Conservation (phyloP, 2,113 vertebrate species). For the Lamprologus ornatipinnis region DNA sequence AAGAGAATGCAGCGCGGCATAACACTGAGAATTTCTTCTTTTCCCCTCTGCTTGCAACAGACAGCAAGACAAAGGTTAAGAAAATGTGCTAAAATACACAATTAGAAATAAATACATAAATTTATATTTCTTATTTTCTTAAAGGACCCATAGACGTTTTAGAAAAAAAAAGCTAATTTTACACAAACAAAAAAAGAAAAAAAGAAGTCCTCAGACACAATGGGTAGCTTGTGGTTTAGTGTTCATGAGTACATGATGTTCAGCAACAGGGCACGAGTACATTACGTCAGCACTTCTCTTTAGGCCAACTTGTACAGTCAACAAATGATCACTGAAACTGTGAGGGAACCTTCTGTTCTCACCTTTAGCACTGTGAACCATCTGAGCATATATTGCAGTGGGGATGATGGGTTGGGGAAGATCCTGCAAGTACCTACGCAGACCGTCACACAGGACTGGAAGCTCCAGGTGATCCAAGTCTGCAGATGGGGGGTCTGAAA, state of each 20-base stretch:
- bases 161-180: neutral
- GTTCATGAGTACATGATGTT: slow-evolving; percentile 23
- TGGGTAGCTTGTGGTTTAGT: neutral
- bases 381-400: slow-evolving; percentile 76
- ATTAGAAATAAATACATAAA: neutral
- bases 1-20: slow-evolving; percentile 15
- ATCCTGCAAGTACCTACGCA: slow-evolving; percentile 88
- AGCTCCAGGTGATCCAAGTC: slow-evolving; percentile 87
- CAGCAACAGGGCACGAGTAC: neutral
- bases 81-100: neutral
- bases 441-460: slow-evolving; percentile 80
- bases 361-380: slow-evolving; percentile 87
- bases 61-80: neutral
- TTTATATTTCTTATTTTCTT: neutral
- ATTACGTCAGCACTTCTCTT: neutral
- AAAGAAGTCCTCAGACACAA: neutral
- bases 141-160: neutral
- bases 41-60: neutral
- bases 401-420: slow-evolving; percentile 93
- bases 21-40: neutral
- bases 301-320: neutral
- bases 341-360: neutral
- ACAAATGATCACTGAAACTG: neutral
- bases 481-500: slow-evolving; percentile 70
- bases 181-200: neutral